These are phyloP conservation scores for Sylvilagus bachmani DNA, from an alignment of 2,113 vertebrate species.

Conservation along the genomic window DNA sequence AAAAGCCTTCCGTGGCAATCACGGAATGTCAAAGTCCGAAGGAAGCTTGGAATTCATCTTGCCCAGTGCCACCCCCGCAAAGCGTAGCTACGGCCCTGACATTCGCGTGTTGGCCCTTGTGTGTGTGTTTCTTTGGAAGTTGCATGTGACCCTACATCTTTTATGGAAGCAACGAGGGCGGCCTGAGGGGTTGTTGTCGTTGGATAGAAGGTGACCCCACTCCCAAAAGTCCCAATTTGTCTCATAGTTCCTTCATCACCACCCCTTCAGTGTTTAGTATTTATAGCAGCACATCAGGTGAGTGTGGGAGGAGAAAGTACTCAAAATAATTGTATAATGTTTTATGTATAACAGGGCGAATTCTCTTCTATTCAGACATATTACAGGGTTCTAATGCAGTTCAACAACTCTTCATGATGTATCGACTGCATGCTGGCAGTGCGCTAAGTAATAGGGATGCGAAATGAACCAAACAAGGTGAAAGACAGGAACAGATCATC, in stretches of 20 bases:
- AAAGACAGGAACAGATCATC: background rate
- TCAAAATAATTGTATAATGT: background rate
- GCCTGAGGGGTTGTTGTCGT: background rate
- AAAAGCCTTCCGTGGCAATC: constrained; percentile 15
- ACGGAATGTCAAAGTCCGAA: constrained; percentile 19
- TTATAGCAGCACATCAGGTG: background rate
- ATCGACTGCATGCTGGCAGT: background rate
- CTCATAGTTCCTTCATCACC: background rate
- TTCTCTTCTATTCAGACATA: constrained; percentile 14
- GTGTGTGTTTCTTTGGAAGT: background rate
- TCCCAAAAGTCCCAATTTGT: background rate
- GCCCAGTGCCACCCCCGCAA: background rate
- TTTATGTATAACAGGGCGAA: background rate
- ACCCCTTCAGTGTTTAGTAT: background rate
- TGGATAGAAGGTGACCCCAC: background rate
- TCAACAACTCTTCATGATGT: background rate
- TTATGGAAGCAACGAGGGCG: background rate
- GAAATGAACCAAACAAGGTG: background rate
- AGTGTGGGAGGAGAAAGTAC: background rate
- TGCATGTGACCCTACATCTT: background rate
- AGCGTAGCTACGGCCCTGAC: background rate
- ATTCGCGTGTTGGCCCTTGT: background rate
- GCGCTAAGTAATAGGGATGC: background rate
- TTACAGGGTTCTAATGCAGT: background rate
- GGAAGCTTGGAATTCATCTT: background rate